phyloP scores from a whole-genome alignment of 2,113 vertebrate genomes.

The Sinocyclocheilus rhinocerous region DNA sequence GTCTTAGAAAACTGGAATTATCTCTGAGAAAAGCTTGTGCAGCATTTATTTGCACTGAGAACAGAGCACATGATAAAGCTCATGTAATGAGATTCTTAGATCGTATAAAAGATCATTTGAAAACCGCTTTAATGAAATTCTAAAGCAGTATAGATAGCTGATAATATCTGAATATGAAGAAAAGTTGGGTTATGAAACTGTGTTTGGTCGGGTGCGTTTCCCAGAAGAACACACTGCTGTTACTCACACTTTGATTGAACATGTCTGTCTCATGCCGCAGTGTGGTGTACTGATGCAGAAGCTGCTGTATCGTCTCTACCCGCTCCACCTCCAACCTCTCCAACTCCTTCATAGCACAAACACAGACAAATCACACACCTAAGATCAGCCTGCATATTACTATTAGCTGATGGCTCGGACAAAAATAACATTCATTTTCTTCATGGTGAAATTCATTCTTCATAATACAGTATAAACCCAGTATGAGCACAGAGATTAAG shows the following conservation, averaged over 20 bases:
- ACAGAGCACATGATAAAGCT: not conserved
- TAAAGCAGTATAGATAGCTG: not conserved
- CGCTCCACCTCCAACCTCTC: slow-evolving; percentile 95
- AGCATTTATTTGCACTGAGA: not conserved
- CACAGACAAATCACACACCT: not conserved
- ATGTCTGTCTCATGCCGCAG: slow-evolving; percentile 96
- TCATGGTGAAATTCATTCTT: not conserved
- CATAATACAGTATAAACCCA: not conserved
- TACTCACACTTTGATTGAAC: slow-evolving; percentile 99
- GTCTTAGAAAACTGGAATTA: not conserved
- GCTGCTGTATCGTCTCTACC: slow-evolving; percentile 95
- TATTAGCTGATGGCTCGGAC: not conserved
- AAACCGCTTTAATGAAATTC: not conserved
- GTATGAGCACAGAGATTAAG: not conserved
- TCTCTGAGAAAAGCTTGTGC: not conserved
- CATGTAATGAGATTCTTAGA: not conserved
- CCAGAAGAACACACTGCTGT: not conserved
- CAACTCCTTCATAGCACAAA: slow-evolving; percentile 81
- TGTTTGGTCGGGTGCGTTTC: not conserved
- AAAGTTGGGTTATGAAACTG: not conserved
- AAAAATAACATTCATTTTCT: not conserved
- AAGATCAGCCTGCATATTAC: not conserved
- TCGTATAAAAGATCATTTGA: not conserved
- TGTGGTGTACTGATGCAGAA: slow-evolving; percentile 94
- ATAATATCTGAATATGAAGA: not conserved